Base-by-base conservation (phyloP, 1,140 invertebrate species). In the Colletes latitarsis region DNA sequence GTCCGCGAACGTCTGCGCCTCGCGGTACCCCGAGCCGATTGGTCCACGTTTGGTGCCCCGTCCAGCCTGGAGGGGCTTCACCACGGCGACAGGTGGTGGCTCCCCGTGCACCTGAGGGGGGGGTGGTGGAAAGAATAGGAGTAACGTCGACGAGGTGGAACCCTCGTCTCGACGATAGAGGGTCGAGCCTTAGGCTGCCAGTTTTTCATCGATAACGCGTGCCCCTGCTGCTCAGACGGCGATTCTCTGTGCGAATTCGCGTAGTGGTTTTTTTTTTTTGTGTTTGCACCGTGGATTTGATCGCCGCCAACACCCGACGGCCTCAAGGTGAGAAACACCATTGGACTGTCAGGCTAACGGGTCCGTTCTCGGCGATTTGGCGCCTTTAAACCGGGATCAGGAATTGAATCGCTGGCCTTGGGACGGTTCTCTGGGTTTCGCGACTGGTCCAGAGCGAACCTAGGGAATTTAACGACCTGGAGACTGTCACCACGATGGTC, bases 11-110 rank as follows among this genome's bases (percentile, higher is more conserved):
- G 88, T 88, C 85, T 90, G 87, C 89, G 85, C 87, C 71, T 83
- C 71, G 49, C 49, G 87, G 81, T 88, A 87, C 84, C 83, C 74
- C 58, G 39, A 74, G 77, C 73, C 88, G 69, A 91, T 92, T 92
- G 90, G 91, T 91, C 90, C 90, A 92, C 91, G 91, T 92, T 90
- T 87, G 83, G 88, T 87, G 74, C 82, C 67, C 76, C 77, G 43
- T 19, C 10, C 2, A 3, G 6, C 43, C 52, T 58, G 69, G 70
- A 76, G 84, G 84, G 58, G 70, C 73, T 15, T 14, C 19, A 30
- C 14, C 4, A 12, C 17, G 41, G 17, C 49, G 55, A 62, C 67
- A 72, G 60, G 73, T 82, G 58, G 78, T 63, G 67, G 78, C 14
- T 41, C 12, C 21, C 57, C n/a, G 60, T 46, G 58, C 49, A 17